These are phyloP conservation scores for Andrena chrysosceles DNA, from an alignment of 2,888 invertebrate genomes.

Conservation along the genomic window DNA sequence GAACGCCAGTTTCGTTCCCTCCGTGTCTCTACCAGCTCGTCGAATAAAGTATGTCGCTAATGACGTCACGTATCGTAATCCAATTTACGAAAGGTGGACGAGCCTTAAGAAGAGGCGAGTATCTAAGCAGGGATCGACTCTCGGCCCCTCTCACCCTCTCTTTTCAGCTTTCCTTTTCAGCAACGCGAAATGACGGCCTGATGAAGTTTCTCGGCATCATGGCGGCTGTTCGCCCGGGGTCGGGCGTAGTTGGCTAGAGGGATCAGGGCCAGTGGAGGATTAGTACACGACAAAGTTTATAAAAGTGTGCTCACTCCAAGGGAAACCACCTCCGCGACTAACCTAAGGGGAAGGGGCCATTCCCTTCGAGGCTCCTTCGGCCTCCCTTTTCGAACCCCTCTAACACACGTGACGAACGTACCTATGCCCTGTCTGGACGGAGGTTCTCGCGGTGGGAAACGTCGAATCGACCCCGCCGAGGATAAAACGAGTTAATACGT, in stretches of 20 bases:
- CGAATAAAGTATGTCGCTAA: conserved; percentile 82
- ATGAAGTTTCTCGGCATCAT: conserved; percentile 82
- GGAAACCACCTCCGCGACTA: conserved; percentile 65
- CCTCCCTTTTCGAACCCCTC: conserved; percentile 67
- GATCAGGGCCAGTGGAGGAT: conserved; percentile 80
- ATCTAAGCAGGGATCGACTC: conserved; percentile 72
- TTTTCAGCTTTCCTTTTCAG: conserved; percentile 63
- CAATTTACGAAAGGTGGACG: conserved; percentile 80
- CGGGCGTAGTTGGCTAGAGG: conserved; percentile 67
- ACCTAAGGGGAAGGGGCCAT: conserved; percentile 68
- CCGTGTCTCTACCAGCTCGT: conserved; percentile 26
- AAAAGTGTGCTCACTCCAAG: conserved; percentile 79
- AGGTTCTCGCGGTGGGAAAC: conserved; percentile 38
- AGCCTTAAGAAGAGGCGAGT: conserved; percentile 66
- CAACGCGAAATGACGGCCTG: conserved; percentile 83
- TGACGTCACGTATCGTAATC: conserved; percentile 85
- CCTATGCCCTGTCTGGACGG: conserved; percentile 58
- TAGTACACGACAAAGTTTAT: conserved; percentile 84
- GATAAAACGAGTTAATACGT: conserved; percentile 41
- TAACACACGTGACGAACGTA: conserved; percentile 77
- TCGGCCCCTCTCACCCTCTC: conserved; percentile 40
- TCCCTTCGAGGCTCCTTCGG: conserved; percentile 63
- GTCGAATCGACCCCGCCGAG: conserved; percentile 11
- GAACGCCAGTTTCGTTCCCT: not conserved
- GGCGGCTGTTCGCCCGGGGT: conserved; percentile 69